Evolutionary conservation across 2,113 vertebrate genomes (phyloP).

Genomic region (Silurus glanis): DNA sequence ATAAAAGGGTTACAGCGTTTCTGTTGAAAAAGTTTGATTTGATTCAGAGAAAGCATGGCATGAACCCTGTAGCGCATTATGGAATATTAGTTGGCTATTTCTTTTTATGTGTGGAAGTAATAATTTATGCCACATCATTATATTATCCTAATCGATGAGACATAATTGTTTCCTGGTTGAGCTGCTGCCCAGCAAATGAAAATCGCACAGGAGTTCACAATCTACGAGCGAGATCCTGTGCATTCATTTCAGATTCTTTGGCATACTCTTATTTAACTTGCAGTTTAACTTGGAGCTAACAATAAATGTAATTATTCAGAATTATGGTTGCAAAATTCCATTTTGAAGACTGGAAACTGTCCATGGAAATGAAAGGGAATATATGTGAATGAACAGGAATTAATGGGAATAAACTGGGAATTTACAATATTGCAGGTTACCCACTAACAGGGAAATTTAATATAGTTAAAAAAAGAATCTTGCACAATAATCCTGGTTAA

Average conservation of each 20-base stretch:
- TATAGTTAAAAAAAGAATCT: too few species aligned
- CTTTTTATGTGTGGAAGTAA: neutral
- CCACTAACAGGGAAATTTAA: too few species aligned
- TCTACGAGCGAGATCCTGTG: neutral
- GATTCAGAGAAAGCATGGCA: neutral
- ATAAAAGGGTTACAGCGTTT: neutral
- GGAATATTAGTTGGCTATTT: neutral
- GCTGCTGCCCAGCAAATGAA: neutral
- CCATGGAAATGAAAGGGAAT: too few species aligned
- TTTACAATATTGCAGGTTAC: too few species aligned
- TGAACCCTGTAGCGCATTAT: too few species aligned
- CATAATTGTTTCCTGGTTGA: neutral
- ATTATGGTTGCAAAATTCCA: too few species aligned
- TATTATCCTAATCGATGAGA: neutral
- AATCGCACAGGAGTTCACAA: neutral
- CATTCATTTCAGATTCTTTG: neutral
- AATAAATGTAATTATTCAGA: neutral
- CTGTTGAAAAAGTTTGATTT: neutral
- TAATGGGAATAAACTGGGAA: too few species aligned
- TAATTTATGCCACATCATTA: neutral
- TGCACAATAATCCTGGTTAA: too few species aligned
- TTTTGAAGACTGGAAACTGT: too few species aligned
- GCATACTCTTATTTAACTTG: neutral
- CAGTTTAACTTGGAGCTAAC: neutral
- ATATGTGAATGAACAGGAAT: too few species aligned